Evolutionary conservation across 1,140 invertebrate species (phyloP), one percentile per base, ranked within the genome.

Genomic region (Popillia japonica): DNA sequence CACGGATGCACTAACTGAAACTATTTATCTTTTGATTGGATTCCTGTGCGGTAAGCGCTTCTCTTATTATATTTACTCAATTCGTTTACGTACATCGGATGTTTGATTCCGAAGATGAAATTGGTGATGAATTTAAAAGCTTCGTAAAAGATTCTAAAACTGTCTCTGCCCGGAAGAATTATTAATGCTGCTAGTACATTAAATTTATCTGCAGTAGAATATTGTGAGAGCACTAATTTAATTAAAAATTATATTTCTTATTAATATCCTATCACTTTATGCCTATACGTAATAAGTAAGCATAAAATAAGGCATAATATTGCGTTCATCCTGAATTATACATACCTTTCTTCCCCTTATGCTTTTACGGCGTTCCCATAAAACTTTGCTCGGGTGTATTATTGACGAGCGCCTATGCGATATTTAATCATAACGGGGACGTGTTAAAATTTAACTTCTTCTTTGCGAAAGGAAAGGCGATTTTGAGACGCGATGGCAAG

Each of bases 391-490:
- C 11, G 61, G 17, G 61, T 68, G 22, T 17, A 68, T 68, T 68
- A 68, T 68, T 68, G 27, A 68, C 61, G 61, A 20, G 10, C 61
- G 61, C 17, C 27, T 22, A 68, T 68, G 27, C 22, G 61, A 68
- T 68, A 68, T 68, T 68, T 68, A 68, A 68, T 68, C 61, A 27
- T 68, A 68, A 68, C 61, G 61, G 61, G 2, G 61, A 68, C 22
- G 61, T 22, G 61, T 68, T 68, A 68, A 68, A 68, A 27, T 68
- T 68, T 68, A 23, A 68, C 61, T 27, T 34, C 22, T 34, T 27
- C 20, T 6, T 14, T n/a, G 11, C 48, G 48, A 3, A 17, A 55
- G 48, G 6, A 17, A 17, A 55, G 17, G 17, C 48, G 14, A 11
- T 17, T 3, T 17, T 11, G 48, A 55, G 48, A 55, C 17, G 17